These are phyloP conservation scores for Colostygia pectinataria DNA, from an alignment of 2,888 invertebrate genomes.

Conservation along the genomic window DNA sequence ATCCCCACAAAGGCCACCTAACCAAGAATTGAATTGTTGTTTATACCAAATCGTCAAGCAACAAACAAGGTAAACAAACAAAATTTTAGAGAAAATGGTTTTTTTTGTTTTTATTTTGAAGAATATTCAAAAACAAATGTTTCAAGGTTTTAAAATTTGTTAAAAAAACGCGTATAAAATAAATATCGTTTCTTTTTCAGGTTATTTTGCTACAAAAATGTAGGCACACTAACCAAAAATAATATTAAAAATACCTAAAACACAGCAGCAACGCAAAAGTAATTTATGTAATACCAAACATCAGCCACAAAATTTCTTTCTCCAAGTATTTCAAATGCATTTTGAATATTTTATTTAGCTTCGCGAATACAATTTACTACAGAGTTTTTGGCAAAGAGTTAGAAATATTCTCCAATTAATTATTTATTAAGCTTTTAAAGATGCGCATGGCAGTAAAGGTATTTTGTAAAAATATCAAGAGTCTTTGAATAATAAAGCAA, in stretches of 20 bases:
- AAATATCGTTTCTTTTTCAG: too few relatives aligned
- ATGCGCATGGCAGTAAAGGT: slow-evolving; percentile 51
- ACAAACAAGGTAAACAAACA: too few relatives aligned
- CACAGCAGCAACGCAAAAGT: neutral
- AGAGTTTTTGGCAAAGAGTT: slow-evolving; percentile 50
- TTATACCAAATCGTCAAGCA: too few relatives aligned
- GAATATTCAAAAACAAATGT: too few relatives aligned
- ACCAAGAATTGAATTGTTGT: too few relatives aligned
- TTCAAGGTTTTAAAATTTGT: too few relatives aligned
- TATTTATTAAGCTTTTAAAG: slow-evolving; percentile 69
- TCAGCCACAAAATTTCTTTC: neutral
- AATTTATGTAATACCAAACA: neutral
- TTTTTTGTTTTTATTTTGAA: too few relatives aligned
- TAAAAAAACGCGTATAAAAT: too few relatives aligned
- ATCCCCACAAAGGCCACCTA: too few relatives aligned
- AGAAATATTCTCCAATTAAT: slow-evolving; percentile 60
- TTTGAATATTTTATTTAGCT: slow-evolving; percentile 52
- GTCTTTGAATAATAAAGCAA: slow-evolving; percentile 47
- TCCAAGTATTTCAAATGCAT: slow-evolving; percentile 37
- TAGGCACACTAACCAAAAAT: too few relatives aligned
- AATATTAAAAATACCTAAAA: neutral
- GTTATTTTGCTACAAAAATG: too few relatives aligned
- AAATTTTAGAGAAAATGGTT: too few relatives aligned
- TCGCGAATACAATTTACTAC: slow-evolving; percentile 46
- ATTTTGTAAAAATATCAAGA: slow-evolving; percentile 45